phyloP scores from a whole-genome alignment of 2,113 vertebrate species.

The Butorides virescens region DNA sequence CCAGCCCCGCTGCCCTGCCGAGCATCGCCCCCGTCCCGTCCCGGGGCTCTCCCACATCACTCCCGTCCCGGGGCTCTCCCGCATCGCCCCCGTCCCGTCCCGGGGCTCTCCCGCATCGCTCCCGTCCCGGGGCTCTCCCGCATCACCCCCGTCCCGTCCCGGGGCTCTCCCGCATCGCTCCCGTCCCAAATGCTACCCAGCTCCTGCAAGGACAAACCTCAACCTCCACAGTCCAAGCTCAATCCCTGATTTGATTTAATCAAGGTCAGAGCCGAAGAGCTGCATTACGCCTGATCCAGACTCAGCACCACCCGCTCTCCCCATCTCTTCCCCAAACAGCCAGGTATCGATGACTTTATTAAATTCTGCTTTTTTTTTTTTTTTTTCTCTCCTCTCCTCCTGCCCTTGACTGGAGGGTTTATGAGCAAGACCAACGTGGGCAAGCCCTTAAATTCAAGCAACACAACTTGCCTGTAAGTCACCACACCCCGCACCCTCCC shows the following conservation, averaged over 20 bases:
- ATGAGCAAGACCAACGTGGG: not conserved
- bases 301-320: not conserved
- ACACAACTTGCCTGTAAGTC: not conserved
- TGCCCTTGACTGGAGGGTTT: not conserved
- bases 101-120: not conserved
- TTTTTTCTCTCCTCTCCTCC: too few relatives aligned
- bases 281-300: not conserved
- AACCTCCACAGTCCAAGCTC: not conserved
- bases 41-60: not conserved
- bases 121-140: not conserved
- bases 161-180: not conserved
- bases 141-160: not conserved
- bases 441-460: not conserved
- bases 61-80: too few relatives aligned
- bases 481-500: not conserved
- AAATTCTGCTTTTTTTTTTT: not conserved
- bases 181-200: not conserved
- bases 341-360: not conserved
- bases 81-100: not conserved
- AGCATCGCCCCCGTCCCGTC: not conserved
- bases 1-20: not conserved
- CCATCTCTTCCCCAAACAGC: not conserved
- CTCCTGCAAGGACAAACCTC: not conserved
- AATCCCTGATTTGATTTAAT: not conserved
- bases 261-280: not conserved